Evolutionary conservation across 2,888 invertebrate species (phyloP), one percentile per base, ranked within the genome.

Genomic region (Dusona sp.): DNA sequence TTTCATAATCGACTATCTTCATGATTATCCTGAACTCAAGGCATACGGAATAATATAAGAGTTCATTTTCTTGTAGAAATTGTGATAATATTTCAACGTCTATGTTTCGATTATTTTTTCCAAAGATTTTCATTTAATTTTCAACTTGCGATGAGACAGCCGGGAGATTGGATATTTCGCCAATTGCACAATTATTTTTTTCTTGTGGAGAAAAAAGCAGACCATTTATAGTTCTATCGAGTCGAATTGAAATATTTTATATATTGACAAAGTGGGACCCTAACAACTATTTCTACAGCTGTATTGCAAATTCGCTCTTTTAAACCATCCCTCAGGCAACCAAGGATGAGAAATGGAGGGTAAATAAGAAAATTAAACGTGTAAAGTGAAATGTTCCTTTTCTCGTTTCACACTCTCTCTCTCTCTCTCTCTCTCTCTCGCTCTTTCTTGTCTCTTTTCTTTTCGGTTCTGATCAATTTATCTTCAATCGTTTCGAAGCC

Each of bases 251-350:
- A 51, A 51, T 72, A 6, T 1, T 70, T 2, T 11, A 22, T 36
- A n/a, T 16, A 16, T 33, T 1, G 22, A n/a, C 3, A 57, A 57
- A 25, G 13, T 2, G 48, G 11, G 19, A 74, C 82, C 74, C 73
- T 75, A 85, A 88, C 82, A 86, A 87, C 80, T 79, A 86, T 87
- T 87, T 87, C 84, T 89, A 87, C 73, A 48, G 82, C 68, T 75
- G 74, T 84, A 88, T 89, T 88, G 88, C 86, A 88, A 89, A 89
- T 89, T 89, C 68, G 38, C 75, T 79, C 57, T 77, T 78, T 85
- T 85, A 77, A 38, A 72, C 75, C 13, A 70, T 61, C 79, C 73
- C 38, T 86, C 29, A 54, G 38, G 57, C 64, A 84, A 84, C 80
- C 70, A 67, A 80, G 72, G 36, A 16, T n/a, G 48, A 19, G n/a